A percentile compares a stretch with the other conserved stretches of the same genome.
phyloP scores from a whole-genome alignment of 2,113 vertebrate species.

The Zootoca vivipara region DNA sequence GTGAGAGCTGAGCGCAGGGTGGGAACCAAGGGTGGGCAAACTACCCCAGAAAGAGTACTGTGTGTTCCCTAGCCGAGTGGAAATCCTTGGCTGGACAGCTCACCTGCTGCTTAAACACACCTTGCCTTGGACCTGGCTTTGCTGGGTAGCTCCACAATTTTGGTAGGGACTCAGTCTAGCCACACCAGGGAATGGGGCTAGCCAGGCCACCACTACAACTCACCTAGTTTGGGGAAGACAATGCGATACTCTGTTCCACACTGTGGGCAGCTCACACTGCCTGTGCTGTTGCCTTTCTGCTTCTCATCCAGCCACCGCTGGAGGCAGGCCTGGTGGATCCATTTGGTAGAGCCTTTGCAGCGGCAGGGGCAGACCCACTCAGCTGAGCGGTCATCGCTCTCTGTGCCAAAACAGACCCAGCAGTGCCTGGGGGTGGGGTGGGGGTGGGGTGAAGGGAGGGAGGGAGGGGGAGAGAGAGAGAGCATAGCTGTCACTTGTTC shows the following conservation, averaged over 20 bases:
- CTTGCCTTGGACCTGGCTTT: neutral
- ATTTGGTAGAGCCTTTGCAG: conserved; percentile 82
- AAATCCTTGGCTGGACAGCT: neutral
- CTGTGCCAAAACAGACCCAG: conserved; percentile 82
- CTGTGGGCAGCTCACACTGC: conserved; percentile 76
- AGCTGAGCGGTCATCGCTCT: conserved; percentile 73
- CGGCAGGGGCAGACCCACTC: conserved; percentile 83
- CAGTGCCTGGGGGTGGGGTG: conserved; percentile 69
- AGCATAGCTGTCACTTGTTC: neutral
- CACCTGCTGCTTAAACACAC: neutral
- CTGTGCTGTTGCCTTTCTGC: conserved; percentile 75
- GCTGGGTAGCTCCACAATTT: neutral
- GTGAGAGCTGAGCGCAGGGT: no score
- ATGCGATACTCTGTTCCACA: conserved; percentile 78
- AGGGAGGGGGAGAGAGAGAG: no score
- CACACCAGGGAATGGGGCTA: no score
- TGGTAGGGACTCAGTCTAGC: neutral
- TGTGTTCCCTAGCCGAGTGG: neutral
- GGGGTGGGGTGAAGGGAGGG: neutral
- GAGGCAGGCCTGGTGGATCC: conserved; percentile 82
- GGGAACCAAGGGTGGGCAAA: no score
- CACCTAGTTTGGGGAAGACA: conserved; percentile 79
- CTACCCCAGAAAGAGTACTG: no score
- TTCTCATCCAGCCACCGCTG: conserved; percentile 84
- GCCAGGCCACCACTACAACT: neutral